Evolutionary conservation across 2,797 vertebrate genomes (phyloP).

Genomic region (Pitangus sulphuratus): DNA sequence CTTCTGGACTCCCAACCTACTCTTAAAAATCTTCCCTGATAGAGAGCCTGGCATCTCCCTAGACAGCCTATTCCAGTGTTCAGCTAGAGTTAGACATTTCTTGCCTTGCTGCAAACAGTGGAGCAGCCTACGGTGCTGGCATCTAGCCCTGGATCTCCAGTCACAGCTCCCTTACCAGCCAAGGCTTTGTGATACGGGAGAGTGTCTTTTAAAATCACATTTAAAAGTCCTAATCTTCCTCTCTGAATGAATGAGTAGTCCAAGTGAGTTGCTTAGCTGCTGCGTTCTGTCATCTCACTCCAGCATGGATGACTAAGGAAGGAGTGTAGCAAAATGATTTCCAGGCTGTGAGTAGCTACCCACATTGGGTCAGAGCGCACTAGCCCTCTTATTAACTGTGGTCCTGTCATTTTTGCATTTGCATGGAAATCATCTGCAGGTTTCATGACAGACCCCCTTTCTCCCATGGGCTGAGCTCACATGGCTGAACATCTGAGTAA

Average conservation of each 20-base stretch:
- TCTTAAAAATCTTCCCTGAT: not conserved
- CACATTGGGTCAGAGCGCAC: not conserved
- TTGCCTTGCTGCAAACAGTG: not conserved
- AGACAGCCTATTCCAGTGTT: not conserved
- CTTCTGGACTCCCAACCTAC: not conserved
- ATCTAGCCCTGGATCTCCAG: not conserved
- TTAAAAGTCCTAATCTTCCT: not conserved
- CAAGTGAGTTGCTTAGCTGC: not conserved
- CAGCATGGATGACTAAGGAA: not conserved
- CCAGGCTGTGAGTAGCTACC: not conserved
- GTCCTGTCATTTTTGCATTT: not conserved
- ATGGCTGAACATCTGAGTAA: not conserved
- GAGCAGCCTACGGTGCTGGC: accelerated
- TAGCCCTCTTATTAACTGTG: not conserved
- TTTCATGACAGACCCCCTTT: not conserved
- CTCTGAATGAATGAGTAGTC: not conserved
- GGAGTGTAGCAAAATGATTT: not conserved
- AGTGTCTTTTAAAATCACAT: not conserved
- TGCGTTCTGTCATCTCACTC: accelerated
- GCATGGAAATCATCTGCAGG: not conserved
- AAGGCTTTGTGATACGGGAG: not conserved
- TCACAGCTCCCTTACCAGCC: not conserved
- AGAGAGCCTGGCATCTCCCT: not conserved
- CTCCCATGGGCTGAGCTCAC: not conserved
- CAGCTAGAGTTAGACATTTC: not conserved